Evolutionary conservation across 2,797 vertebrate species (phyloP), one percentile per base, ranked within the genome.

Genomic region (Huso huso): DNA sequence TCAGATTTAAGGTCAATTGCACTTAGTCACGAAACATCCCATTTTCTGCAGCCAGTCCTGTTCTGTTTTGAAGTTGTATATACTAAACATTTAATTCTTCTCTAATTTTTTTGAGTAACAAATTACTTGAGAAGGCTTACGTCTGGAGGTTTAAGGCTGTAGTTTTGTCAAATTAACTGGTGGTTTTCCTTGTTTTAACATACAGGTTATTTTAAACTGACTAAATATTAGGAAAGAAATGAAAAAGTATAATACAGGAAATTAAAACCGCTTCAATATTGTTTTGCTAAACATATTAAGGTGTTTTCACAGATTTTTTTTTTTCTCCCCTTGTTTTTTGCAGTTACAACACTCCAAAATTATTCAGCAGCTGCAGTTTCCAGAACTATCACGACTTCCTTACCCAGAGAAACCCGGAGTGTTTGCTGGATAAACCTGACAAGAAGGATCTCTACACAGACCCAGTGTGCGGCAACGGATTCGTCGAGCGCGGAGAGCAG

Each of bases 281-380:
- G 15, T 18, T 18, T 18, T 18, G 15, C 15, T 18, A 18, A 18
- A 1, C 15, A 18, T 18, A 1, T 18, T 18, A 18, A 18, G 1
- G 15, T 18, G 15, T 18, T 18, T 18, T 18, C 1, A 18, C 15
- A 18, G 15, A 18, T 18, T 18, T 18, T 18, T 18, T 18, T 4
- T 4, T 4, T 37, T 4, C 23, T 4, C 23, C 23, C 23, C 23
- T 37, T 4, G 4, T 37, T 13, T 72, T 62, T 6, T 8, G 18
- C 75, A 91, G 90, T 75, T 86, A 79, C 68, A 71, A 78, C 7
- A 68, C 86, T 53, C 90, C 91, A 0, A 72, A 73, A 18, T 63
- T 71, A 1, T 91, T 91, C 78, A 91, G 90, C n/a, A 88, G 84
- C 79, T 91, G 90, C 81, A 91, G 90, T 72, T 67, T 15, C 64